Evolutionary conservation across 2,113 vertebrate species (phyloP), one percentile per base, ranked within the genome.

Genomic region (Penelope pileata): DNA sequence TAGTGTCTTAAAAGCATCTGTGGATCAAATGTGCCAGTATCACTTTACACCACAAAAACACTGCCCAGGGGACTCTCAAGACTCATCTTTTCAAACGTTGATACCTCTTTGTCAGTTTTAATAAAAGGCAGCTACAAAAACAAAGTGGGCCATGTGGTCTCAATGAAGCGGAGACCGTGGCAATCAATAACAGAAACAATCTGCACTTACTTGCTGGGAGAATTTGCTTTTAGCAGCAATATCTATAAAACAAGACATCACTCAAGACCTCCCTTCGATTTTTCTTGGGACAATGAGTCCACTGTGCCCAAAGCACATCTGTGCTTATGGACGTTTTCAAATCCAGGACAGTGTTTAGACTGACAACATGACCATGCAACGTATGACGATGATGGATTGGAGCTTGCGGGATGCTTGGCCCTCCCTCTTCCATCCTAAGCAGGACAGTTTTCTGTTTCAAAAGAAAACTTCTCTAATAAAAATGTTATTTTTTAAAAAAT

Each of bases 121-220:
- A 97, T 97, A 95, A 96, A 96, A 91, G 85, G 84, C 95, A 95
- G 94, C 91, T 94, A 91, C 73, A 84, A 96, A 97, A 97, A 96
- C 91, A 93, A 92, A 95, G 88, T 84, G 84, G 82, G 79, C 93
- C 96, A 95, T 96, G 96, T 94, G 96, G 86, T 96, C 96, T 95
- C 95, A 94, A 92, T 95, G 91, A 97, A 93, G 91, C 68, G 48
- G 54, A 82, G 81, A 92, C 88, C 2, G 1, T 34, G 47, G 79
- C 90, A 93, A 96, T 95, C 96, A 95, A 88, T 92, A 96, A 87
- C 45, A 90, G 88, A 92, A 92, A 93, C 86, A 93, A 92, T 94
- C 94, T 96, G 91, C 78, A 75, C 82, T 82, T 69, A 34, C 66
- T 93, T 30, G 50, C 86, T 88, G 74, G 70, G 77, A 94, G 90